Conservation (phyloP, 2,113 vertebrate species). For the Pollimyrus isidori region DNA sequence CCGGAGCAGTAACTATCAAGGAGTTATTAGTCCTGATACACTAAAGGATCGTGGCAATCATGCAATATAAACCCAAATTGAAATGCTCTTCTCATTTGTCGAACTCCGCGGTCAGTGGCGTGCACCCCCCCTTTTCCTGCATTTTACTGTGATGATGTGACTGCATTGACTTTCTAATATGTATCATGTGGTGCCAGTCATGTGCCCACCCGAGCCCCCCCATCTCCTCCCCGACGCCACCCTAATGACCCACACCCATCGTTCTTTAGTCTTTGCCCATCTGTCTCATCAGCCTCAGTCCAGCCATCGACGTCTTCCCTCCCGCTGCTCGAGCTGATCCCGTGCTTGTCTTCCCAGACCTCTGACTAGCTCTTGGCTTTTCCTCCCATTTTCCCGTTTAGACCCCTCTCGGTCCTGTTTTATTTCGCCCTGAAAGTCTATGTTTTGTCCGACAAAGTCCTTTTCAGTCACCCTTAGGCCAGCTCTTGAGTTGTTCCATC, state of each 20-base stretch:
- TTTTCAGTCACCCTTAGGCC: neutral
- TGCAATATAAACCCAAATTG: neutral
- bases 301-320: no score
- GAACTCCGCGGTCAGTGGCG: neutral
- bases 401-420: neutral
- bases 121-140: neutral
- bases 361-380: neutral
- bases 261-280: neutral
- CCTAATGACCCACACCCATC: neutral
- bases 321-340: no score
- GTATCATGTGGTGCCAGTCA: neutral
- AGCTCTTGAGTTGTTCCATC: no score
- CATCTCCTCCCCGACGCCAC: no score
- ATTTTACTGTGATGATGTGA: neutral
- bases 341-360: neutral
- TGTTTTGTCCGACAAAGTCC: neutral
- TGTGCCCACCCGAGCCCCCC: no score
- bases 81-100: neutral
- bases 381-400: neutral
- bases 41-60: neutral
- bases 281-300: no score
- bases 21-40: neutral
- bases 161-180: neutral
- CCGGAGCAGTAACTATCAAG: neutral
- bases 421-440: neutral